phyloP scores from a whole-genome alignment of 2,113 vertebrate genomes.

The Mormoops blainvillei region DNA sequence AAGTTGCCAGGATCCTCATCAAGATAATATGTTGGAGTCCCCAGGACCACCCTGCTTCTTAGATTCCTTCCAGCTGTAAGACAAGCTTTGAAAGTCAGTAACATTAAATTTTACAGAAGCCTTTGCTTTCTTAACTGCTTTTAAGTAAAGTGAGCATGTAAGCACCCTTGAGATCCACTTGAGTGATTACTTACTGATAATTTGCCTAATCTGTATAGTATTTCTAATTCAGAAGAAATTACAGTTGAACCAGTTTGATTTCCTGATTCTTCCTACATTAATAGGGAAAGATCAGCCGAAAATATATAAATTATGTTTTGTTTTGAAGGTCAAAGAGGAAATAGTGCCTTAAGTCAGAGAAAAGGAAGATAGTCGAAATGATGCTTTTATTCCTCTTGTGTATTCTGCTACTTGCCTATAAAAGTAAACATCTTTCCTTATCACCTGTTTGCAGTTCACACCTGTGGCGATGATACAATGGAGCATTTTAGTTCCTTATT shows the following conservation, averaged over 20 bases:
- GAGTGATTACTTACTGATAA: not conserved
- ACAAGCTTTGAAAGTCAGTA: not conserved
- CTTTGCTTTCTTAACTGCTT: not conserved
- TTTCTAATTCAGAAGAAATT: not conserved
- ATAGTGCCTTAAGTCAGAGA: not conserved
- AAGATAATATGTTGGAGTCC: not conserved
- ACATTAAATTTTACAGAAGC: not conserved
- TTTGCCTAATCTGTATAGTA: not conserved
- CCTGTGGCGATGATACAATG: not conserved
- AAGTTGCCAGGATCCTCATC: not conserved
- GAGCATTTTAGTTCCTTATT: slow-evolving; percentile 6
- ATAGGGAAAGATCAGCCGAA: not conserved
- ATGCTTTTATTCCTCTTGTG: not conserved
- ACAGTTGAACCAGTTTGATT: not conserved
- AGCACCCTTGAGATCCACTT: not conserved
- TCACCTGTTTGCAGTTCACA: not conserved
- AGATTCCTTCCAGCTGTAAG: not conserved
- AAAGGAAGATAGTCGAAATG: not conserved
- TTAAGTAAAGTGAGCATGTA: not conserved
- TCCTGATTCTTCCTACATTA: not conserved
- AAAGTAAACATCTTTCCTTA: slow-evolving; percentile 1
- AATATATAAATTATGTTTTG: not conserved
- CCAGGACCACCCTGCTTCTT: not conserved
- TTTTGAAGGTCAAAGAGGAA: not conserved
- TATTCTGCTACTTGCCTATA: not conserved